Base-by-base conservation (phyloP, 2,888 invertebrate genomes). In the Tupiocoris notatus region DNA sequence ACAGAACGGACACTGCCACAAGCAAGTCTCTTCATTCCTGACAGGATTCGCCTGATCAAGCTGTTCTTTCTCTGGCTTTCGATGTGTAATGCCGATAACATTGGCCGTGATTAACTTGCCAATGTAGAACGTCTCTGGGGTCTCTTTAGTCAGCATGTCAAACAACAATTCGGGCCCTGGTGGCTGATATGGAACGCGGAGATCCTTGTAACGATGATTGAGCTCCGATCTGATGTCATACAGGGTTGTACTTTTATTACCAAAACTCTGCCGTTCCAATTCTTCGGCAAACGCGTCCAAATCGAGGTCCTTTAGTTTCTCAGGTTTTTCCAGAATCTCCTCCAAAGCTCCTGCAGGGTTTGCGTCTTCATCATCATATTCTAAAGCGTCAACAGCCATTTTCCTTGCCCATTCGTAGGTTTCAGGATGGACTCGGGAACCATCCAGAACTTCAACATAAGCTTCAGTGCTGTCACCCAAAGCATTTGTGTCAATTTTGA, bases 341-440 rank as follows among this genome's bases (percentile, higher is more conserved):
- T 98, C 98, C 23, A 99, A 86, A 16, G 99, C 98, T 0, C 96
- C 96, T 0, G 98, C 97, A 0, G 98, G 97, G 85, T 97, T 96
- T 0, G 93, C 93, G 81, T 96, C 96, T 83, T 96, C 96, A 82
- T 98, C 98, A 82, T 98, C 98, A 81, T 98, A 97, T 82, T 99
- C 99, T 64, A 99, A 86, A 0, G 99, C 99, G 85, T 99, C 99
- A 0, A 98, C 97, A 0, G 99, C 99, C 98, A 99, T 99, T 86
- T 99, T 99, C 58, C 98, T 87, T 0, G 99, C 99, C 98, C 98
- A 98, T 83, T 99, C 99, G 84, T 99, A 99, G 0, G 98, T 96
- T 86, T 99, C 99, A 0, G 98, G 98, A 86, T 99, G 99, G 0
- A 99, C 98, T 81, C 99, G 88, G 0, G 98, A 97, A 0, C 98